Conservation (phyloP, 2,113 vertebrate genomes). For the Melanerpes formicivorus region DNA sequence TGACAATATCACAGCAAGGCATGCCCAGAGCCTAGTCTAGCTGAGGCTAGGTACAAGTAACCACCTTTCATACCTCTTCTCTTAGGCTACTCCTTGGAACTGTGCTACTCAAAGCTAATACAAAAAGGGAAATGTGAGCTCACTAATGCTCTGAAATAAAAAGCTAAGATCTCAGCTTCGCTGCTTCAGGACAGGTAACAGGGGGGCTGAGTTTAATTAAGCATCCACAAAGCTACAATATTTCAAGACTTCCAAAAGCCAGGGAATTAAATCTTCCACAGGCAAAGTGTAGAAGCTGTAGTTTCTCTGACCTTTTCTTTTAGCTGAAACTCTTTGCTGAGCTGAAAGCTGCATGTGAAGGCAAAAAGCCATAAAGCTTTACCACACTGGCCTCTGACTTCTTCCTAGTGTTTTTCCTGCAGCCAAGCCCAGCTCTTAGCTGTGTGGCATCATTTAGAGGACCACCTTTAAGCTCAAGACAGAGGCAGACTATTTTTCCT, state of each 20-base stretch:
- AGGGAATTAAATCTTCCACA: background rate
- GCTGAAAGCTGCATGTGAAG: background rate
- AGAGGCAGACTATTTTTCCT: background rate
- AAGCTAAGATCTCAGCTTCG: background rate
- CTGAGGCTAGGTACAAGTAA: background rate
- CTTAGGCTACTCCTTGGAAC: background rate
- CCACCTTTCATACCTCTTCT: background rate
- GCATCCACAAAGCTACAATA: background rate
- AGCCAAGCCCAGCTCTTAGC: background rate
- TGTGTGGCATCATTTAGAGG: fast-evolving
- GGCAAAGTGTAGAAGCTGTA: background rate
- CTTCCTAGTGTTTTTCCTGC: background rate
- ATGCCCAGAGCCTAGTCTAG: background rate
- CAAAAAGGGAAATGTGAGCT: background rate
- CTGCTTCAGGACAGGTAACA: background rate
- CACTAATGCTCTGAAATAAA: background rate
- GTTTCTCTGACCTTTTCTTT: background rate
- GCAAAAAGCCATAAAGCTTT: background rate
- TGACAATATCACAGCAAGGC: background rate
- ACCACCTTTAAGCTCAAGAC: background rate
- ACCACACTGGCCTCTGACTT: background rate
- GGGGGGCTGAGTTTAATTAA: background rate
- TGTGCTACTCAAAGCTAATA: background rate
- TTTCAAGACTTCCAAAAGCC: background rate
- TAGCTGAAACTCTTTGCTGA: background rate